Evolutionary conservation across 2,113 vertebrate genomes (phyloP).

Genomic region (Budorcas taxicolor): DNA sequence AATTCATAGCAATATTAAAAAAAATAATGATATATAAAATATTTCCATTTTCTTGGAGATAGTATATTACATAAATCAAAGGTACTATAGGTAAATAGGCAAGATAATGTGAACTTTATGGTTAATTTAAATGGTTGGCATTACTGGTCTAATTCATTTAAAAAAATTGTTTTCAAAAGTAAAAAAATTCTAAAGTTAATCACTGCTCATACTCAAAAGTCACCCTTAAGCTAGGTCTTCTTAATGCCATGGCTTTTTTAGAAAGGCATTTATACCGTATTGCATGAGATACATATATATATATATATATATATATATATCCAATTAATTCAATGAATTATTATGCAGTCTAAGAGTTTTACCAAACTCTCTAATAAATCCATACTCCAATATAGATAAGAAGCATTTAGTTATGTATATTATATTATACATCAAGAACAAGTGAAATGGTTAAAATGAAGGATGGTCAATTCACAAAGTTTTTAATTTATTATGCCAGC

Average conservation of each 20-base stretch:
- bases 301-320: neutral
- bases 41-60: neutral
- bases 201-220: neutral
- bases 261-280: neutral
- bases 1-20: neutral
- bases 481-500: neutral
- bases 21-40: constrained; percentile 9
- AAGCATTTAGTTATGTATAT: neutral
- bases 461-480: neutral
- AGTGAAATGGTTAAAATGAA: neutral
- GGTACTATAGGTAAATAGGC: neutral
- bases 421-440: neutral
- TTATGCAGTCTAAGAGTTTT: neutral
- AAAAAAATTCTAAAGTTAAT: constrained; percentile 31
- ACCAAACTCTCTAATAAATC: neutral
- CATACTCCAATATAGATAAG: neutral
- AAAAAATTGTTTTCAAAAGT: constrained; percentile 38
- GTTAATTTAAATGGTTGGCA: neutral
- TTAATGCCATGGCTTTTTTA: neutral
- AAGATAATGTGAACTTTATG: neutral
- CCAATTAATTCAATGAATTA: neutral
- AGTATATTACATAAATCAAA: neutral
- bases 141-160: constrained; percentile 38
- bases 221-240: neutral
- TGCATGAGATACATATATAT: neutral